Conservation (phyloP, 1,140 invertebrate genomes). For the Trichoplusia ni region DNA sequence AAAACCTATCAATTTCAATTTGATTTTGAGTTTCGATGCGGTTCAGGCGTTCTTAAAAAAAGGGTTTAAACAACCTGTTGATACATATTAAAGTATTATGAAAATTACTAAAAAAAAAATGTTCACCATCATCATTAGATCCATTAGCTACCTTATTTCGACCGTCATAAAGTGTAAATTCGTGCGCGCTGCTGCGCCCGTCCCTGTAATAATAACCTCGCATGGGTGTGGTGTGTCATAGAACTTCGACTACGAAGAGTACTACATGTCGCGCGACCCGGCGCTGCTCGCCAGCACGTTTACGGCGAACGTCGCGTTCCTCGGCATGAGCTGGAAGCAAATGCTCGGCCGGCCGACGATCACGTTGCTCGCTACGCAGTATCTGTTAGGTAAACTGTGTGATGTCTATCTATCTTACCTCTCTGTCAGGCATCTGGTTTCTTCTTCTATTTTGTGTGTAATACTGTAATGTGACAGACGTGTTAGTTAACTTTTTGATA, state of each 20-base stretch:
- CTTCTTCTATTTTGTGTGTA: neutral
- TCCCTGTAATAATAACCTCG: slow-evolving; percentile 29
- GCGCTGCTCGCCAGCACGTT: slow-evolving; percentile 94
- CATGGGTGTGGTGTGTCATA: slow-evolving; percentile 79
- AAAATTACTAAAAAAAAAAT: no score
- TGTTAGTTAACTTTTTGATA: no score
- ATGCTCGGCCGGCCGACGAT: slow-evolving; percentile 94
- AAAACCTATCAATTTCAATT: no score
- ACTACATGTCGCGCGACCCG: slow-evolving; percentile 95
- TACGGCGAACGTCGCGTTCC: slow-evolving; percentile 93
- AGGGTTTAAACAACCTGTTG: no score
- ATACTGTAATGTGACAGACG: no score
- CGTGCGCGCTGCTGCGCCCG: neutral
- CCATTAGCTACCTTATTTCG: neutral
- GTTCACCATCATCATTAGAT: neutral
- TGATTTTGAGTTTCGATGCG: no score
- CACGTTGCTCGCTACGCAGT: slow-evolving; percentile 90
- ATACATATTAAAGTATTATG: no score
- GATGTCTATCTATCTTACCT: neutral
- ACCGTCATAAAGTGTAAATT: neutral
- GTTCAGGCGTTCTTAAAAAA: no score
- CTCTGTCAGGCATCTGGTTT: neutral
- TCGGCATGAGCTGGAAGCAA: slow-evolving; percentile 96
- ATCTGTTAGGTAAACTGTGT: slow-evolving; percentile 87
- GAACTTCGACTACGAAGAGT: slow-evolving; percentile 96